These are phyloP conservation scores for Pipistrellus nathusii DNA, from an alignment of 2,797 vertebrate species.

Conservation along the genomic window DNA sequence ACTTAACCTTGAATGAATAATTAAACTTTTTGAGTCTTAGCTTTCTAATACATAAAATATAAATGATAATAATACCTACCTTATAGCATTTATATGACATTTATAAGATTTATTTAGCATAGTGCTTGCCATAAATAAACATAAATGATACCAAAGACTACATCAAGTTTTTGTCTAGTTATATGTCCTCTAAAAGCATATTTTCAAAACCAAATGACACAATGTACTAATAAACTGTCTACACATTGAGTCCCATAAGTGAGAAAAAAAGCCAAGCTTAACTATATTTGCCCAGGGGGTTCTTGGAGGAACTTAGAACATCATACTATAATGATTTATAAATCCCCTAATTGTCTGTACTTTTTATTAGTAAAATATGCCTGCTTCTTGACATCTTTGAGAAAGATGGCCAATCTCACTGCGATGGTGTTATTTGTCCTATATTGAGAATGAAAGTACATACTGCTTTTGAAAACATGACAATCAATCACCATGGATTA, in stretches of 20 bases:
- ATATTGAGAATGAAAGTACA: conserved; percentile 14
- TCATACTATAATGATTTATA: not conserved
- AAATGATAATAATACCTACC: not conserved
- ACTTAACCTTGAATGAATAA: conserved; percentile 35
- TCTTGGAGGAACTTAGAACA: conserved; percentile 15
- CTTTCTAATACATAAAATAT: conserved; percentile 9
- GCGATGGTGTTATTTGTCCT: not conserved
- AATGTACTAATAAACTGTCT: not conserved
- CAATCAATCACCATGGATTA: not conserved
- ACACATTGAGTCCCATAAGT: not conserved
- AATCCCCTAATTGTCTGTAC: too few species aligned
- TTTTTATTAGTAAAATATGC: not conserved
- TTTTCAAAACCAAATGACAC: conserved; percentile 46
- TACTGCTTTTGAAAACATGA: not conserved
- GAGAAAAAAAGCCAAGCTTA: not conserved
- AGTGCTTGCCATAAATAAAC: not conserved
- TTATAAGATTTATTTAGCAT: not conserved
- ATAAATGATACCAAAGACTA: not conserved
- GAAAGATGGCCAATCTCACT: not conserved
- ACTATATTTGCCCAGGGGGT: not conserved
- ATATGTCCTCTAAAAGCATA: not conserved
- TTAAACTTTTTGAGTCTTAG: not conserved
- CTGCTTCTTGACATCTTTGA: not conserved
- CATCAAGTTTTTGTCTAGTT: conserved; percentile 1
- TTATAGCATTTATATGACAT: not conserved